Conservation (phyloP, 2,888 invertebrate species). For the Sarcophaga rosellei region DNA sequence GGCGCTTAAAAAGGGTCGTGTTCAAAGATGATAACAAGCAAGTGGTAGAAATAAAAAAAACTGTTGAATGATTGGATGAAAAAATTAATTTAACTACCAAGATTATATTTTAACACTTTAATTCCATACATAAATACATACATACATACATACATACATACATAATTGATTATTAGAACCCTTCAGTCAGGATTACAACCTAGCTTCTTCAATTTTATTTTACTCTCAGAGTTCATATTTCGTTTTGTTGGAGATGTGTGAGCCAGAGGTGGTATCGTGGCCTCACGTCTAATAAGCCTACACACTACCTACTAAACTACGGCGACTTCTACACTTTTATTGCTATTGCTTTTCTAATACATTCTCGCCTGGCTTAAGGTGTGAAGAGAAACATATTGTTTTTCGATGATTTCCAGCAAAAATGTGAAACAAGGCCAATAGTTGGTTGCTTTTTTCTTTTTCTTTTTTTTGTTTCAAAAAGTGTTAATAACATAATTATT, state of each 20-base stretch:
- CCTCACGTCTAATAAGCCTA: too few species aligned
- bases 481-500: conserved; percentile 27
- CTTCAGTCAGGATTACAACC: too few species aligned
- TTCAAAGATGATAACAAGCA: not conserved
- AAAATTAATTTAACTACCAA: conserved; percentile 10
- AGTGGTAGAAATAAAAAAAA: not conserved
- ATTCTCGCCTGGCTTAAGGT: not conserved
- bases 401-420: too few species aligned
- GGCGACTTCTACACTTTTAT: too few species aligned
- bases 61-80: conserved; percentile 23
- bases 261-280: too few species aligned
- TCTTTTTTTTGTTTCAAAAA: not conserved
- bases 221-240: too few species aligned
- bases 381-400: conserved; percentile 9
- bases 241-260: too few species aligned
- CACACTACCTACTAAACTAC: too few species aligned
- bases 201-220: too few species aligned
- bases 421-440: not conserved
- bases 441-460: not conserved
- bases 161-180: not conserved
- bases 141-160: not conserved
- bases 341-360: too few species aligned
- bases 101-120: conserved; percentile 21
- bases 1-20: conserved; percentile 22
- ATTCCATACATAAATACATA: not conserved